phyloP scores from a whole-genome alignment of 2,888 invertebrate species.

The Scaptodrosophila latifasciaeformis region DNA sequence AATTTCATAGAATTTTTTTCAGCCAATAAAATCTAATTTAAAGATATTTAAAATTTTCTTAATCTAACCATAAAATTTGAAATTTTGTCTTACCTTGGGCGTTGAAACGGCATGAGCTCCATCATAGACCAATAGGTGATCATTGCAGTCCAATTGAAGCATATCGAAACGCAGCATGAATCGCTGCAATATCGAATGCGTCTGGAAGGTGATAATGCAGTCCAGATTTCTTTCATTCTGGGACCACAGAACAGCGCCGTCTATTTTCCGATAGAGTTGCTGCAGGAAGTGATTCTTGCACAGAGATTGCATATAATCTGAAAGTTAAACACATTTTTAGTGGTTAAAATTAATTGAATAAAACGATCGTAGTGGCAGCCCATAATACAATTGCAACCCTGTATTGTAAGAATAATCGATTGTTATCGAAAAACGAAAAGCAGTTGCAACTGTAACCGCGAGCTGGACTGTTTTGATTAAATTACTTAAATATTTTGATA shows the following conservation, averaged over 20 bases:
- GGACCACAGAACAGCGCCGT: conserved; percentile 92
- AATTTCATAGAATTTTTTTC: no score
- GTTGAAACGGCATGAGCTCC: conserved; percentile 92
- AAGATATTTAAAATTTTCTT: no score
- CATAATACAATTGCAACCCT: no score
- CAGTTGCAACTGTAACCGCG: no score
- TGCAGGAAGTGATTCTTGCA: conserved; percentile 94
- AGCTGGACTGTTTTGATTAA: no score
- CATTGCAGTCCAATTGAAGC: conserved; percentile 94
- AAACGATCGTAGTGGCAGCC: no score
- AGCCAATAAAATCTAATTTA: no score
- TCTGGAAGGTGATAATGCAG: conserved; percentile 95
- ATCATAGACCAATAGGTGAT: conserved; percentile 93
- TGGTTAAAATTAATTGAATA: no score
- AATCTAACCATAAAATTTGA: no score
- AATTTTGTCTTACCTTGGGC: conserved; percentile 84
- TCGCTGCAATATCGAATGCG: conserved; percentile 93
- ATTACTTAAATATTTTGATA: no score
- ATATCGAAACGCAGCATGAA: conserved; percentile 96
- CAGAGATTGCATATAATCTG: conserved; percentile 92
- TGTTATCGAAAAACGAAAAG: no score
- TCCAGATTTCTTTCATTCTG: conserved; percentile 93
- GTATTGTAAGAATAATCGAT: no score
- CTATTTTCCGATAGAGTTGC: conserved; percentile 91
- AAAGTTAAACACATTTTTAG: conserved; percentile 69